These are phyloP conservation scores for Protosalanx chinensis DNA, from an alignment of 2,797 vertebrate genomes.

Conservation along the genomic window DNA sequence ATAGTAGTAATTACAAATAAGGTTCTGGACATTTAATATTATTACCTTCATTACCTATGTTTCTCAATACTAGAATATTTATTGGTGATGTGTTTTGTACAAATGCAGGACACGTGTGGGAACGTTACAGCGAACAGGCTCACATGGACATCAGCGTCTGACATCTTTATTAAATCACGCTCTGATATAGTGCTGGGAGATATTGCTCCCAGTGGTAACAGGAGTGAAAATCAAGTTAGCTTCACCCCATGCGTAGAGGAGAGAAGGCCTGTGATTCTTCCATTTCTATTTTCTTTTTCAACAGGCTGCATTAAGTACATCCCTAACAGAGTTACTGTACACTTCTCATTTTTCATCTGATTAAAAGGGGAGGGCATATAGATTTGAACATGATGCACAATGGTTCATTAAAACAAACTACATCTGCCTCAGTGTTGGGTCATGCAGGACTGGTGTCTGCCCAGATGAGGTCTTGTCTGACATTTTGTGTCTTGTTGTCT, in stretches of 20 bases:
- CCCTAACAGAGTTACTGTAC: conserved; percentile 74
- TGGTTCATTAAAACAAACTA: conserved; percentile 53
- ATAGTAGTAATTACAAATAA: too few species aligned
- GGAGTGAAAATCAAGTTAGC: conserved; percentile 72
- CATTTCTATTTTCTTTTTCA: conserved; percentile 61
- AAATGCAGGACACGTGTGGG: conserved; percentile 31
- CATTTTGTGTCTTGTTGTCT: conserved; percentile 23
- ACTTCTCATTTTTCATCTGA: conserved; percentile 76
- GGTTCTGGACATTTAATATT: too few species aligned
- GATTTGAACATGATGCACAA: conserved; percentile 62
- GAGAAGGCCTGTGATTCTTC: conserved; percentile 57
- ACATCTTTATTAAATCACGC: conserved; percentile 69
- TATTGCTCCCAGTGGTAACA: conserved; percentile 61
- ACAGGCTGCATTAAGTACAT: conserved; percentile 66
- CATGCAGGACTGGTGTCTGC: not conserved
- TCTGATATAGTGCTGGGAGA: conserved; percentile 48
- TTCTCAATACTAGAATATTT: too few species aligned
- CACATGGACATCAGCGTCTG: conserved; percentile 47
- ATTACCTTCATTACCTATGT: too few species aligned
- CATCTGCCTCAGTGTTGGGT: conserved; percentile 39
- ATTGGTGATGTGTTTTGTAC: conserved; percentile 15
- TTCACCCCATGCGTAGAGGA: conserved; percentile 58
- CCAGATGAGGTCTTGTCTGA: not conserved
- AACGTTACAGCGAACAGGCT: conserved; percentile 49
- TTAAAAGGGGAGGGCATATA: conserved; percentile 64